These are phyloP conservation scores for Scalopus aquaticus DNA, from an alignment of 2,113 vertebrate genomes.

Conservation along the genomic window DNA sequence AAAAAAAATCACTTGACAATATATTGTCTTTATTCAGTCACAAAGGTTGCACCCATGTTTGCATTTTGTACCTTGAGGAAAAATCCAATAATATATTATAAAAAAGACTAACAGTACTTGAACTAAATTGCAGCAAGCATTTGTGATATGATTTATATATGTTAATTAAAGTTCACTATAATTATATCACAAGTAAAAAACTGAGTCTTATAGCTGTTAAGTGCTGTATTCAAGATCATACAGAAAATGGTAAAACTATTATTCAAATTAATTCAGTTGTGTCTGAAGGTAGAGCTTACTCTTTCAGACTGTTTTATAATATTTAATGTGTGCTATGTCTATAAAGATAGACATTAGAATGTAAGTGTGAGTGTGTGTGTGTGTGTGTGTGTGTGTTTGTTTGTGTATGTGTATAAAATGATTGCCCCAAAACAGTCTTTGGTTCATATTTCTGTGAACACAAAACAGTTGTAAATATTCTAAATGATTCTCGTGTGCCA, in stretches of 20 bases:
- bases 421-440: not conserved
- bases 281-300: not conserved
- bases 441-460: not conserved
- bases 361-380: too few species aligned
- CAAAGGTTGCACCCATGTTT: not conserved
- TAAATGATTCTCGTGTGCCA: not conserved
- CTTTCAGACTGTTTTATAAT: not conserved
- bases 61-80: not conserved
- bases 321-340: not conserved
- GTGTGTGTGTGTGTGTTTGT: too few species aligned
- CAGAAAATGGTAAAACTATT: not conserved
- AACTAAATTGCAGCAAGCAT: not conserved
- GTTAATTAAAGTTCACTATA: not conserved
- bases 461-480: not conserved
- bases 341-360: not conserved
- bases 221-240: not conserved
- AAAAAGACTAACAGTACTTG: not conserved
- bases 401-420: not conserved
- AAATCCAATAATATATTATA: not conserved
- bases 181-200: not conserved
- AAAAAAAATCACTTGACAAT: slow-evolving; percentile 16
- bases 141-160: not conserved
- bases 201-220: not conserved
- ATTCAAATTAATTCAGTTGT: not conserved
- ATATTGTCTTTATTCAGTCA: not conserved